Evolutionary conservation across 2,797 vertebrate species (phyloP), one percentile per base, ranked within the genome.

Genomic region (Lacerta viridis): DNA sequence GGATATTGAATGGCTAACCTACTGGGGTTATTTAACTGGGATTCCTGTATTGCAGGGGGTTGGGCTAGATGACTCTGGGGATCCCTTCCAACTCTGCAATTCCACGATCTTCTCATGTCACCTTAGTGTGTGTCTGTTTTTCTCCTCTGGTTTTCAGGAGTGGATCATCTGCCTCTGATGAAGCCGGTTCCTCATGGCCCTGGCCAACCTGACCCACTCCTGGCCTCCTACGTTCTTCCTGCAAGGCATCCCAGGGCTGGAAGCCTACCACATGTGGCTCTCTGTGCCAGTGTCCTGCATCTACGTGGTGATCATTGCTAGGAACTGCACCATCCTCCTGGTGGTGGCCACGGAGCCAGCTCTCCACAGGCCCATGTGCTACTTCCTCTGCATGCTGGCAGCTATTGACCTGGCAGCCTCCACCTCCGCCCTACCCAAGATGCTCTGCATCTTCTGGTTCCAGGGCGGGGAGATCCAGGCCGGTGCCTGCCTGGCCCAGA

Each of bases 381-480:
- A 33, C 81, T 50, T 83, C 9, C 81, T 83, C 81, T 83, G 66
- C 81, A 83, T 83, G 81, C 81, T 83, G 29, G 68, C 81, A 3
- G n/a, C 27, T 10, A 50, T 71, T 2, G 81, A 83, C 41, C 25
- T 83, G n/a, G 81, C 66, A 18, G 13, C 41, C 81, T 69, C 81
- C 2, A 69, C 64, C 3, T 69, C 81, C 10, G 20, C 81, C 0
- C 8, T 83, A 66, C 81, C 81, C 39, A 98, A 91, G 85, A 96
- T 96, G 17, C 96, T 93, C 39, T 96, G 93, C 7, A 91, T 43
- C 4, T 94, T 96, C 1, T 76, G 55, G 4, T 91, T 97, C 61
- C 97, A 97, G 6, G 97, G 91, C 25, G 97, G 97, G 80, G 97
- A 95, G 9, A 96, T 97, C 86, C 98, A 97, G 1, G 96, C 97